phyloP scores from a whole-genome alignment of 2,888 invertebrate species.

The Ophion obscuratus region DNA sequence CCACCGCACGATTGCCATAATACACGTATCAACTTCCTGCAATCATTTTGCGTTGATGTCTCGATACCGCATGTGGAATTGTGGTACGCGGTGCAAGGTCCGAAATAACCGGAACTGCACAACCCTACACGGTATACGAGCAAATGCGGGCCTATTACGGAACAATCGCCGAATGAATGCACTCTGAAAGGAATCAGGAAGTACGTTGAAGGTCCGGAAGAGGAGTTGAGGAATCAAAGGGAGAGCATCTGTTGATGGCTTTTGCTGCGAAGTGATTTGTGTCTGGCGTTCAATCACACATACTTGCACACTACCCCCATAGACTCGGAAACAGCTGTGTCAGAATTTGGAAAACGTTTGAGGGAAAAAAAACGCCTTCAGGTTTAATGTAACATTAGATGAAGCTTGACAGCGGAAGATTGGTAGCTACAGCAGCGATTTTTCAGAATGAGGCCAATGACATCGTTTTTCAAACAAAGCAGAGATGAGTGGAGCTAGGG shows the following conservation, averaged over 20 bases:
- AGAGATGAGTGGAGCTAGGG: no score
- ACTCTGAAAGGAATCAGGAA: not conserved
- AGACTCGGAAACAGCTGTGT: not conserved
- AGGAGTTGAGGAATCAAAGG: conserved; percentile 8
- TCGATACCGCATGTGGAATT: conserved; percentile 60
- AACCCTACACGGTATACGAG: conserved; percentile 20
- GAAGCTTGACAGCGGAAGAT: not conserved
- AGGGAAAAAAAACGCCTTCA: not conserved
- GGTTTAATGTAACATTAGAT: not conserved
- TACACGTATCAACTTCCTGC: conserved; percentile 63
- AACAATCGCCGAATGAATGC: conserved; percentile 21
- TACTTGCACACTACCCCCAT: no score
- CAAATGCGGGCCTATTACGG: conserved; percentile 10
- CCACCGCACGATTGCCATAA: conserved; percentile 60
- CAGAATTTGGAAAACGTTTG: not conserved
- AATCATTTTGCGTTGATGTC: conserved; percentile 69
- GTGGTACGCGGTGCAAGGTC: not conserved
- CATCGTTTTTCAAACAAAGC: no score
- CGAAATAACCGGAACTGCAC: conserved; percentile 42
- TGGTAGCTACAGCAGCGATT: not conserved
- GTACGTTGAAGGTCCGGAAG: not conserved
- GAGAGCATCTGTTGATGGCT: conserved; percentile 2
- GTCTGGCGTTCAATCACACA: not conserved
- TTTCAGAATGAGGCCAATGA: not conserved
- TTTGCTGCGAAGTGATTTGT: not conserved